Base-by-base conservation (phyloP, 2,797 vertebrate genomes). In the Danio tinwini region DNA sequence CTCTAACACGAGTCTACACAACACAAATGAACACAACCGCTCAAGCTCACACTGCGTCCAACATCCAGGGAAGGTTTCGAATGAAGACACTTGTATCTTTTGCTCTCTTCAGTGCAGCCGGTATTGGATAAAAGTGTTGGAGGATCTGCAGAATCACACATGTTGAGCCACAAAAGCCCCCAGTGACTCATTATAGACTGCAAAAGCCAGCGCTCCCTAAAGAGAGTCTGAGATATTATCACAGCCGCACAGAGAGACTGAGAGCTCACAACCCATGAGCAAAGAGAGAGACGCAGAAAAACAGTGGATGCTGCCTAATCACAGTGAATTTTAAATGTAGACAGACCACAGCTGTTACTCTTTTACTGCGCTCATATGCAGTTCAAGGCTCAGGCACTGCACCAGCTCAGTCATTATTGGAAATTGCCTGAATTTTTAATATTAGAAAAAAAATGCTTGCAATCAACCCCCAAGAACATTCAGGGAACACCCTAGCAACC, bases 321-420 rank as follows among this genome's bases (percentile, higher is more conserved):
- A 65, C 61, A 3, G n/a, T 65, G 37, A 7, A 76, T 65, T 65
- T 76, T 55, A 64, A 76, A 65, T 64, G 9, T 45, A 65, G 49
- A 29, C 17, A 63, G 59, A 52, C 16, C 45, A 50, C 61, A 53
- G 7, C 17, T 62, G 29, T 19, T 63, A 61, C 56, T 50, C n/a
- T 67, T 64, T 67, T 49, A 37, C 49, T 42, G 40, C 53, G 42
- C 29, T 45, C 29, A 70, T 5, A 40, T 17, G 17, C 10, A 50
- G 21, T 10, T 45, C 17, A n/a, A 50, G 13, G 14, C n/a, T n/a
- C n/a, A n/a, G n/a, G n/a, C n/a, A n/a, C n/a, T n/a, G n/a, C 13
- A 14, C 52, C 13, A 55, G 7, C 29, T 17, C 3, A 3, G 7
- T 14, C 0, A 21, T 58, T 12, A 42, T 21, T 72, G 17, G 21